Percentiles rank a stretch among this genome's conserved stretches.
phyloP scores from a whole-genome alignment of 2,888 invertebrate species.

The Dasypogon diadema region DNA sequence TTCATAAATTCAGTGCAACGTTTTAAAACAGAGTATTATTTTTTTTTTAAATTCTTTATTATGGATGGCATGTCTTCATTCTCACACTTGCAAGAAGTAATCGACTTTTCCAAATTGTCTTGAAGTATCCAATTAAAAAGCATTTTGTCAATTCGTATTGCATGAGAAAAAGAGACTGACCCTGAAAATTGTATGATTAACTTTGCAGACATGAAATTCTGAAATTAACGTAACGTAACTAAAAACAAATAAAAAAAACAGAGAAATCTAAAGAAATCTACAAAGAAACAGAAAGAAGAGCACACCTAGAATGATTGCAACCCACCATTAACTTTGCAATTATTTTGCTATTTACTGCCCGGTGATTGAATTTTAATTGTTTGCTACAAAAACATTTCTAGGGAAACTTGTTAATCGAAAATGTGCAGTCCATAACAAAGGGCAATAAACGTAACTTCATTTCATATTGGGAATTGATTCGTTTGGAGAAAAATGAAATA shows the following conservation, averaged over 20 bases:
- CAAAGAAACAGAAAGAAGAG: constrained; percentile 16
- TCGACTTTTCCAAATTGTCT: no score
- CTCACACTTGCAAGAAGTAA: no score
- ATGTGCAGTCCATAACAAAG: constrained; percentile 1
- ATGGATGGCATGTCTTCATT: no score
- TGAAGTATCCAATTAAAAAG: no score
- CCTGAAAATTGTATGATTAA: constrained; percentile 10
- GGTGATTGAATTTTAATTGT: constrained; percentile 55
- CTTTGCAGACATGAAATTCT: constrained; percentile 29
- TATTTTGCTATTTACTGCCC: constrained; percentile 54
- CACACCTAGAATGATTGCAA: not conserved
- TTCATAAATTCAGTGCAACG: no score
- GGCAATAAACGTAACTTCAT: no score
- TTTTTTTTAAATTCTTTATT: no score
- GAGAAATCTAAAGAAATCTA: constrained; percentile 22
- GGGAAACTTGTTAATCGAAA: constrained; percentile 29
- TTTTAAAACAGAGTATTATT: no score
- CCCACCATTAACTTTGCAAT: constrained; percentile 50
- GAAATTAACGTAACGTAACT: constrained; percentile 11
- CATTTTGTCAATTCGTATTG: constrained; percentile 20
- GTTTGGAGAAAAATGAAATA: no score
- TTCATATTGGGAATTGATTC: no score
- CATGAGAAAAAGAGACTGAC: constrained; percentile 20
- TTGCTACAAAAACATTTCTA: constrained; percentile 42
- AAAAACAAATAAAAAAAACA: not conserved